phyloP scores from a whole-genome alignment of 2,888 invertebrate species.

The Eilema sororculum region DNA sequence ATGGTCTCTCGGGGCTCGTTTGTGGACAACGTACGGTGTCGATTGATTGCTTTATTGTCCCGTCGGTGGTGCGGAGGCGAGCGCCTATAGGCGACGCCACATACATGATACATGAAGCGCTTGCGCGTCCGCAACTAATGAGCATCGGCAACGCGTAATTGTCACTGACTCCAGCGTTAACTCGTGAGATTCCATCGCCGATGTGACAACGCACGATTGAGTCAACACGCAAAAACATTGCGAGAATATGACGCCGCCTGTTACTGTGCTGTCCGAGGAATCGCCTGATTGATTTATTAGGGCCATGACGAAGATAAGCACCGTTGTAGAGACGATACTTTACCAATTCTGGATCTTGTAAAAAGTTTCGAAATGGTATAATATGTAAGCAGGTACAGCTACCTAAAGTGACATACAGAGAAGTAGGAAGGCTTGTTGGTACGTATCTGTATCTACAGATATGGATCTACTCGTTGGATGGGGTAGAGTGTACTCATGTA shows the following conservation, averaged over 20 bases:
- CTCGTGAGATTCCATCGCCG: conserved; percentile 60
- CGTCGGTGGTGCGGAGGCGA: conserved; percentile 60
- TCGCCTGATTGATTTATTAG: conserved; percentile 70
- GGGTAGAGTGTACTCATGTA: conserved; percentile 4
- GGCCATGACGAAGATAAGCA: conserved; percentile 62
- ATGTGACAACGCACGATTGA: conserved; percentile 65
- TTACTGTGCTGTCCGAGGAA: conserved; percentile 60
- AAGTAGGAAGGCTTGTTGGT: conserved; percentile 11
- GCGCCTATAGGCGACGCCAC: conserved; percentile 70
- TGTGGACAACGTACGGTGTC: conserved; percentile 67
- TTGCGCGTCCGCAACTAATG: conserved; percentile 77
- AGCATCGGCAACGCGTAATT: conserved; percentile 78
- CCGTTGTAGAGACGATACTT: conserved; percentile 52
- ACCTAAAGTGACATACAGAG: conserved; percentile 5
- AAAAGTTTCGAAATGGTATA: conserved; percentile 41
- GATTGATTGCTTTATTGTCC: conserved; percentile 86
- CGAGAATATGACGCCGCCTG: conserved; percentile 66
- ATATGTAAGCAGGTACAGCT: conserved; percentile 13
- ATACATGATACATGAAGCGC: conserved; percentile 84
- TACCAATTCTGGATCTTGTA: conserved; percentile 36
- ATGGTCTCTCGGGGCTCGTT: conserved; percentile 68
- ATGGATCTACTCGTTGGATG: neutral
- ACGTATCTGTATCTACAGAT: neutral
- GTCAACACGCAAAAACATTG: conserved; percentile 68
- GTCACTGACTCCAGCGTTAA: conserved; percentile 67